Evolutionary conservation across 2,888 invertebrate species (phyloP), one percentile per base, ranked within the genome.

Genomic region (Harpalus rufipes): DNA sequence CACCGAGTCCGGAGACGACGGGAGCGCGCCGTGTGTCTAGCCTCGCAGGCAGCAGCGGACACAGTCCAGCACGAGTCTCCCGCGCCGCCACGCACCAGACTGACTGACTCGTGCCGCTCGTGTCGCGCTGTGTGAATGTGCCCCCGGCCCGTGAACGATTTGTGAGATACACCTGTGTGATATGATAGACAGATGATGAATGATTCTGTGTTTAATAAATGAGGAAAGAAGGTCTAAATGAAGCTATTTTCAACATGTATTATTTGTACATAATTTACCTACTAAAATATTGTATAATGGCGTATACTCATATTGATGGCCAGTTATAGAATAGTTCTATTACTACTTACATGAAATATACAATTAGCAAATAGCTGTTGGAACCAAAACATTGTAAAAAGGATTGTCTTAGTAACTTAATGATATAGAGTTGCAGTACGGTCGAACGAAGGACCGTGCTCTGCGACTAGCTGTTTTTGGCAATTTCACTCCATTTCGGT

Each of bases 321-420:
- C 94, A 94, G 94, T 94, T 94, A 92, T 93, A 94, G 93, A 93
- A 93, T 93, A 93, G 93, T 93, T 93, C 93, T 87, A 86, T 85
- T 86, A 89, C 88, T 88, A 88, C 85, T 81, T 85, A 78, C 82
- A 85, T 68, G 68, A 74, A 80, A 82, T 82, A 81, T 85, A 79
- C 76, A 80, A 80, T 84, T 85, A 85, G 80, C 56, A 85, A 79
- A 89, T 89, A 90, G 89, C 89, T 89, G 89, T 90, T 90, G 90
- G 90, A 91, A 91, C 90, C 90, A 90, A 90, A 90, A 89, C 89
- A 89, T 87, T 89, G 89, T 90, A 90, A 85, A 85, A 85, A 85
- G 80, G 61, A 80, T 85, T 85, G 85, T 85, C 85, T 80, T 85
- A 85, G 85, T 85, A 85, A 80, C 80, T 85, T 85, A 80, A 85